Evolutionary conservation across 2,888 invertebrate genomes (phyloP).

Genomic region (Lasioglossum leucozonium): DNA sequence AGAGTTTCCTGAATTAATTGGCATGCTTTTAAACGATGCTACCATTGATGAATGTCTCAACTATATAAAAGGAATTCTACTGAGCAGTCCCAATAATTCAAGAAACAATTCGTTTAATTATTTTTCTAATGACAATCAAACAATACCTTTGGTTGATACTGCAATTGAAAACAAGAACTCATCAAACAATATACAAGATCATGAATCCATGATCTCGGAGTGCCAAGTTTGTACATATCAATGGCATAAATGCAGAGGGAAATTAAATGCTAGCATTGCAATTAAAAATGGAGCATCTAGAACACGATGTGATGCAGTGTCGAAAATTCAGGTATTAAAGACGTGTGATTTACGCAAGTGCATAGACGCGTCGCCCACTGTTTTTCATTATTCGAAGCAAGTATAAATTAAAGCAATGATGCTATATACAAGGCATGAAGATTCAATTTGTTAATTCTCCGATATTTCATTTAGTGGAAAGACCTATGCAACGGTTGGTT

Average conservation of each 20-base stretch:
- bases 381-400: constrained; percentile 85
- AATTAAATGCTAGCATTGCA: constrained; percentile 21
- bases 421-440: background rate
- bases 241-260: constrained; percentile 78
- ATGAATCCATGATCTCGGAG: background rate
- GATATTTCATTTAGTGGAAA: constrained; percentile 64
- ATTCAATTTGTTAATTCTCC: background rate
- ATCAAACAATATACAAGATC: background rate
- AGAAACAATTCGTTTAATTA: background rate
- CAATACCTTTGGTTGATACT: constrained; percentile 7
- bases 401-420: constrained; percentile 74
- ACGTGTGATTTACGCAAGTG: constrained; percentile 90
- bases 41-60: constrained; percentile 82
- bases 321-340: constrained; percentile 83
- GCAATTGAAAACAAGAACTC: background rate
- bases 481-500: constrained; percentile 87
- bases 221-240: constrained; percentile 44
- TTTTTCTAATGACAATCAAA: background rate
- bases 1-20: constrained; percentile 86
- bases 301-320: constrained; percentile 34
- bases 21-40: constrained; percentile 85
- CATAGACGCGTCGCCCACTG: constrained; percentile 91
- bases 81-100: background rate
- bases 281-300: constrained; percentile 14
- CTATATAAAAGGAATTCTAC: constrained; percentile 71